Evolutionary conservation across 1,140 invertebrate species (phyloP).

Genomic region (Apis dorsata): DNA sequence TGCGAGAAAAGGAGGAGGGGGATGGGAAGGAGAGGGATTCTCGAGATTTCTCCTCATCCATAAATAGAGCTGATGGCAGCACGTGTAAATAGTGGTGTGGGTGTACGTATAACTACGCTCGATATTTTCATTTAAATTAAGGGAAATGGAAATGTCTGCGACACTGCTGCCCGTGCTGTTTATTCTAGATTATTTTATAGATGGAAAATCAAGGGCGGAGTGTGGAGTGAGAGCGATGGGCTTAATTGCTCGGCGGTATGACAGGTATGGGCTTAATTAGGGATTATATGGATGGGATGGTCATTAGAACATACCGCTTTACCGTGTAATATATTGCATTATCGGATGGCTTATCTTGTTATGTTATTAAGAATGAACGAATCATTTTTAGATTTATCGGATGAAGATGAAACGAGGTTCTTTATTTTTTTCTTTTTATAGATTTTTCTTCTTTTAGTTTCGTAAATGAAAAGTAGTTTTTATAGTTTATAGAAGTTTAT

Average conservation of each 20-base stretch:
- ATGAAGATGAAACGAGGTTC: no score
- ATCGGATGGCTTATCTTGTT: not conserved
- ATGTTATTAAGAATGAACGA: no score
- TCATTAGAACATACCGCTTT: not conserved
- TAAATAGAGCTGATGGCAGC: not conserved
- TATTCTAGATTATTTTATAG: not conserved
- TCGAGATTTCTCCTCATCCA: not conserved
- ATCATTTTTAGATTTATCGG: no score
- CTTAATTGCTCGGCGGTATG: conserved; percentile 25
- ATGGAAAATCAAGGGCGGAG: not conserved
- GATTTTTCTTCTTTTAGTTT: no score
- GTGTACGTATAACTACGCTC: no score
- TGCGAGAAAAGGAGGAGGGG: not conserved
- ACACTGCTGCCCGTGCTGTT: not conserved
- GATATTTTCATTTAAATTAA: not conserved
- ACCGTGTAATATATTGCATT: not conserved
- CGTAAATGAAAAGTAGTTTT: no score
- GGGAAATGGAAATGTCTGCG: not conserved
- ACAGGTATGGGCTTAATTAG: conserved; percentile 34
- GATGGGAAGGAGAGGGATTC: not conserved
- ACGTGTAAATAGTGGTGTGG: not conserved
- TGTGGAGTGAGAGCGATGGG: no score
- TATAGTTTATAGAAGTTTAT: no score
- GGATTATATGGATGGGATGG: not conserved
- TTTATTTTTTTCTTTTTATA: no score